These are phyloP conservation scores for Gastrophysa polygoni DNA, from an alignment of 2,888 invertebrate genomes.

Conservation along the genomic window DNA sequence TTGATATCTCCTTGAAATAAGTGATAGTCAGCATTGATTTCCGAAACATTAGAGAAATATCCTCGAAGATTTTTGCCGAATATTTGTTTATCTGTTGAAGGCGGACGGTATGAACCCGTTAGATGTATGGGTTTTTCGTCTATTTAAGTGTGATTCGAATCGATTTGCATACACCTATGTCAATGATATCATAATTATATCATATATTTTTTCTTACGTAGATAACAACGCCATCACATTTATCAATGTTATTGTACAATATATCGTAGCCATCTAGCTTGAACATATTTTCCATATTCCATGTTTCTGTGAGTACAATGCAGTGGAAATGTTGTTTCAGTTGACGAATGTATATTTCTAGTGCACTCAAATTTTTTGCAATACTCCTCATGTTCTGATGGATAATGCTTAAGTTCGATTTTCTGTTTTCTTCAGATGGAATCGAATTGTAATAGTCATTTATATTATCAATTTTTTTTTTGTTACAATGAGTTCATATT, in stretches of 20 bases:
- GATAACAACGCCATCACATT: background rate
- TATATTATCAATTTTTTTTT: too few species aligned
- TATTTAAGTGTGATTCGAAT: constrained; percentile 4
- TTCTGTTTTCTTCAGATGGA: too few species aligned
- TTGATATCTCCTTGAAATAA: constrained; percentile 2
- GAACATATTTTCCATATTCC: background rate
- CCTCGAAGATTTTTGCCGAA: background rate
- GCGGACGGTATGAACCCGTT: constrained; percentile 1
- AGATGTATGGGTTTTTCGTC: constrained; percentile 1
- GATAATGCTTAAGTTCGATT: too few species aligned
- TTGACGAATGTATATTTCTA: background rate
- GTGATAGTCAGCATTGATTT: background rate
- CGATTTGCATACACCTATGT: background rate
- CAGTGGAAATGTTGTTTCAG: background rate
- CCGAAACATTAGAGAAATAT: background rate
- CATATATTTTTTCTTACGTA: background rate
- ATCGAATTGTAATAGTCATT: too few species aligned
- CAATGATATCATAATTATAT: background rate
- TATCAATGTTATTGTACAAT: background rate
- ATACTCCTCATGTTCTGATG: too few species aligned
- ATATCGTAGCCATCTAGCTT: background rate
- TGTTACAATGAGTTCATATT: too few species aligned
- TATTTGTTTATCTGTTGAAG: constrained; percentile 4
- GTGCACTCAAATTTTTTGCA: too few species aligned
- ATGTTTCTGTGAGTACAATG: background rate